Evolutionary conservation across 2,797 vertebrate genomes (phyloP).

Genomic region (Halcyon chelicuti): DNA sequence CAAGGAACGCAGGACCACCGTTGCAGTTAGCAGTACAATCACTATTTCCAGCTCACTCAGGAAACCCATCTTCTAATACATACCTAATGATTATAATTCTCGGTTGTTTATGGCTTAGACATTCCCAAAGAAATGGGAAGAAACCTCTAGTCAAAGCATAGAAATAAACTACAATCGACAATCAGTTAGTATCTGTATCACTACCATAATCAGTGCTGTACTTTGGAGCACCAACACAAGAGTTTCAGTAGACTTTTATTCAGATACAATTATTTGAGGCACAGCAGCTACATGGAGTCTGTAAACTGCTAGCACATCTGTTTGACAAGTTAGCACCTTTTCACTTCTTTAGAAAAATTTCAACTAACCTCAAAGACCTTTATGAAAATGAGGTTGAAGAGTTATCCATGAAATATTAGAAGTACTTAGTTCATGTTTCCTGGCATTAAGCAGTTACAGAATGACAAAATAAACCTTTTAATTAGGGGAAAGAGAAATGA

Average conservation of each 20-base stretch:
- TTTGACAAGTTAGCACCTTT: neutral
- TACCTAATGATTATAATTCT: neutral
- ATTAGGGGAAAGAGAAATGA: neutral
- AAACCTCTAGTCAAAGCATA: neutral
- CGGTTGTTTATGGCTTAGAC: neutral
- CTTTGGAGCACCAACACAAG: constrained; percentile 5
- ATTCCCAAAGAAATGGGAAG: neutral
- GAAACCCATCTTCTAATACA: neutral
- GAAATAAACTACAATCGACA: neutral
- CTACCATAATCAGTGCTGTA: neutral
- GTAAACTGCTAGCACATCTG: neutral
- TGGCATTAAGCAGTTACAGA: neutral
- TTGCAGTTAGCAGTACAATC: neutral
- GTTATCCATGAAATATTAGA: constrained; percentile 4
- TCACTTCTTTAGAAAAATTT: constrained; percentile 23
- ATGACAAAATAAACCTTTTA: constrained; percentile 9
- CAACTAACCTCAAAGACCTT: constrained; percentile 30
- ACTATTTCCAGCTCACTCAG: neutral
- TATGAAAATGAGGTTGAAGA: constrained; percentile 13
- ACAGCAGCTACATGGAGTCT: neutral
- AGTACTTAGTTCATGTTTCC: constrained; percentile 10
- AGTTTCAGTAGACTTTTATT: constrained; percentile 3
- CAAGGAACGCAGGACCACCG: rapidly evolving
- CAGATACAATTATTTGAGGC: neutral
- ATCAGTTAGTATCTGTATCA: neutral